Conservation (phyloP, 2,797 vertebrate species). For the Pseudocheirus occidentalis region DNA sequence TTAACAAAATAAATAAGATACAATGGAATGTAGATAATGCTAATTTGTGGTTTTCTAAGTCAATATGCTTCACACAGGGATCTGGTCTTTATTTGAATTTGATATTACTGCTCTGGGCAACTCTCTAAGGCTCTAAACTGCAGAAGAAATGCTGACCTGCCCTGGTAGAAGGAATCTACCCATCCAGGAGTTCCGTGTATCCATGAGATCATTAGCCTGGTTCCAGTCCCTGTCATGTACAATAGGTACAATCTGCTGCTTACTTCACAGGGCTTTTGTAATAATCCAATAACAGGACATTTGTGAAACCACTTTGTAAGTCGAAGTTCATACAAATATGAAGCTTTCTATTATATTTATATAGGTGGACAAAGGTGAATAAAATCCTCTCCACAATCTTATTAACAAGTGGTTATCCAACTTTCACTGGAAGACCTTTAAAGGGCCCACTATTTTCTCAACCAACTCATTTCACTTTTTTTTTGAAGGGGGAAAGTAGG, state of each 20-base stretch:
- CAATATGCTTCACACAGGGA: not conserved
- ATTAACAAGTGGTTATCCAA: not conserved
- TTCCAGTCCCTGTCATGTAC: not conserved
- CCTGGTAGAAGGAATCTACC: not conserved
- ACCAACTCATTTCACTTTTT: not conserved
- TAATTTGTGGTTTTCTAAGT: not conserved
- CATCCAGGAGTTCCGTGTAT: not conserved
- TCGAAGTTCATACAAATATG: not conserved
- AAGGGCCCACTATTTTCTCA: not conserved
- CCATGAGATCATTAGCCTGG: not conserved
- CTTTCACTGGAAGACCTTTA: not conserved
- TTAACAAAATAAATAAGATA: not conserved
- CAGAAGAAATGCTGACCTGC: not conserved
- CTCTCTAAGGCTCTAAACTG: not conserved
- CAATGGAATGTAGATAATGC: not conserved
- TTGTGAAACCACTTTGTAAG: not conserved
- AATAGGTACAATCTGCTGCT: not conserved
- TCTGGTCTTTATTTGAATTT: not conserved
- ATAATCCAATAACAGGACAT: not conserved
- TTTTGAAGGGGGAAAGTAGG: no score
- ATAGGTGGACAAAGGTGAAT: not conserved
- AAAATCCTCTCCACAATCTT: not conserved
- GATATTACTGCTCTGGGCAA: not conserved
- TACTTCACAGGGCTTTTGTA: not conserved
- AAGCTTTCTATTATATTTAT: not conserved